Conservation (phyloP, 1,140 invertebrate species). For the Lutraria rhynchaena region DNA sequence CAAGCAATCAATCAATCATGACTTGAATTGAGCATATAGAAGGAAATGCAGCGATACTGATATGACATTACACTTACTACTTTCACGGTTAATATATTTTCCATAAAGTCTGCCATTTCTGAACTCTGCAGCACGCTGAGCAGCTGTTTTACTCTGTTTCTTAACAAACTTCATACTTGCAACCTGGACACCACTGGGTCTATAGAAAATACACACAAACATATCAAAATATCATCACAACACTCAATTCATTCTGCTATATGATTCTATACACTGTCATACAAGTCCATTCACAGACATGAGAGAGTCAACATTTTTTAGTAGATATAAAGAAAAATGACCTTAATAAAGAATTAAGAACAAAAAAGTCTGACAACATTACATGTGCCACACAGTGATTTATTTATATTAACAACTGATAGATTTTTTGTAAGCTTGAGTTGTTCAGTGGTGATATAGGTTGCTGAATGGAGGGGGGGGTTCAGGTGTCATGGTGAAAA, state of each 20-base stretch:
- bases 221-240: no score
- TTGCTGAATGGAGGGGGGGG: no score
- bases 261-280: not conserved
- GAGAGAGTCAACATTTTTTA: not conserved
- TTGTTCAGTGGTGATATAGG: no score
- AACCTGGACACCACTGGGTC: conserved; percentile 39
- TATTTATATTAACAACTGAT: no score
- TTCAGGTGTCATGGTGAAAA: no score
- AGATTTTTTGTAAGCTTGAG: no score
- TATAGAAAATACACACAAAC: conserved; percentile 19
- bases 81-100: conserved; percentile 15
- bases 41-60: not conserved
- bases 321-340: not conserved
- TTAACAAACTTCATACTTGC: conserved; percentile 18
- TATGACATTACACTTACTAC: conserved; percentile 50
- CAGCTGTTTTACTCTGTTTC: conserved; percentile 10
- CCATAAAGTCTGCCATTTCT: conserved; percentile 36
- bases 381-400: not conserved
- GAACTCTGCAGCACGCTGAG: conserved; percentile 32
- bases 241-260: not conserved
- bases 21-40: no score
- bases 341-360: not conserved
- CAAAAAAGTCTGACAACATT: not conserved
- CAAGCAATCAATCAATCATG: no score
- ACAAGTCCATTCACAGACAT: not conserved